These are phyloP conservation scores for Hipposideros larvatus DNA, from an alignment of 2,797 vertebrate species.

Conservation along the genomic window DNA sequence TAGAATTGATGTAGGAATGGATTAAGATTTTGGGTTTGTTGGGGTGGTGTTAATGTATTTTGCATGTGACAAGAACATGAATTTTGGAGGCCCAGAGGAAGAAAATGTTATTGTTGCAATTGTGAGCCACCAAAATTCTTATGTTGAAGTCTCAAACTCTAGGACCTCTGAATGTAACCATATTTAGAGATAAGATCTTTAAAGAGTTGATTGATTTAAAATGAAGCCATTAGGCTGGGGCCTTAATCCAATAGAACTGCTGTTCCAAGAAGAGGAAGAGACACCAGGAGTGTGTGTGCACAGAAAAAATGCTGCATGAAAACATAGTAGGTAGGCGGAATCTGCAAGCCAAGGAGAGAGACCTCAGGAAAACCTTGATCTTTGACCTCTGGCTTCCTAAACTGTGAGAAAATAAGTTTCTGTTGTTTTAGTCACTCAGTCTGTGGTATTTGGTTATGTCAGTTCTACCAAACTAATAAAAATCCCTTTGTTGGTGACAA, in stretches of 20 bases:
- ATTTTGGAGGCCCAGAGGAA: not conserved
- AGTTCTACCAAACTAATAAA: not conserved
- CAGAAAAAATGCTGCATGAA: not conserved
- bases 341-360: not conserved
- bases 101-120: not conserved
- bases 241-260: not conserved
- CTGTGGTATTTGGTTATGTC: not conserved
- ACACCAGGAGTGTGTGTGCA: rapidly evolving
- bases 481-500: not conserved
- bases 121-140: not conserved
- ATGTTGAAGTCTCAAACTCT: not conserved
- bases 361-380: not conserved
- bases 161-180: not conserved
- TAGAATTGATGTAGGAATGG: not conserved
- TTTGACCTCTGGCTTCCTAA: not conserved
- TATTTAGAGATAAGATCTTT: not conserved
- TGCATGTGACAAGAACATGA: not conserved
- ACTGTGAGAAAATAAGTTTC: not conserved
- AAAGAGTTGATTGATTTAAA: not conserved
- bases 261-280: not conserved
- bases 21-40: not conserved
- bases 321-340: not conserved
- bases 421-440: not conserved
- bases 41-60: not conserved
- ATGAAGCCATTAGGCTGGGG: not conserved